Percentiles rank a stretch among this genome's conserved stretches.
Conservation (phyloP, 2,797 vertebrate genomes). For the Bovichtus diacanthus region DNA sequence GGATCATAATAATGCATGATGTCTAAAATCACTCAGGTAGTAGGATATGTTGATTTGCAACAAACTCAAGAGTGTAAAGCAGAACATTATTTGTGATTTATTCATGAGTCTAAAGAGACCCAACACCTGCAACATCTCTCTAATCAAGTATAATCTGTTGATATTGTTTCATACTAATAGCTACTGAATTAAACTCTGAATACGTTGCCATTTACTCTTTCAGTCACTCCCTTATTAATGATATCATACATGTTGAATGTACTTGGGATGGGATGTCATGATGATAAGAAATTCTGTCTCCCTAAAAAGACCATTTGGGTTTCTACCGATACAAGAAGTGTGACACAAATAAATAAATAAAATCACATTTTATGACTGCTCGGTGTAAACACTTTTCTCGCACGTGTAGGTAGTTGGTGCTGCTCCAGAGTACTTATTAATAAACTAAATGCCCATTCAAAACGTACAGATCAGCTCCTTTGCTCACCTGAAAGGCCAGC, state of each 20-base stretch:
- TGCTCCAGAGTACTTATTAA: neutral
- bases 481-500: constrained; percentile 98
- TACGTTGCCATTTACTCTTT: no score
- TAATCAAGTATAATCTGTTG: neutral
- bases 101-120: neutral
- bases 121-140: neutral
- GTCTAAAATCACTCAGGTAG: neutral
- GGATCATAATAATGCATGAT: neutral
- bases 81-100: neutral
- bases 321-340: neutral
- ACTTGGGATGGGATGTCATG: neutral
- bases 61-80: neutral
- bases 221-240: neutral
- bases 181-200: no score
- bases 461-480: neutral
- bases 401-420: neutral
- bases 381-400: neutral
- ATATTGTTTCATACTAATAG: neutral
- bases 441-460: neutral
- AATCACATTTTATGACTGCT: neutral
- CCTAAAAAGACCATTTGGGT: neutral
- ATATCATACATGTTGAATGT: neutral
- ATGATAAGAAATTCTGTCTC: neutral
- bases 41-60: neutral
- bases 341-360: no score